phyloP scores from a whole-genome alignment of 2,888 invertebrate species.

The Oeneis ivallda region DNA sequence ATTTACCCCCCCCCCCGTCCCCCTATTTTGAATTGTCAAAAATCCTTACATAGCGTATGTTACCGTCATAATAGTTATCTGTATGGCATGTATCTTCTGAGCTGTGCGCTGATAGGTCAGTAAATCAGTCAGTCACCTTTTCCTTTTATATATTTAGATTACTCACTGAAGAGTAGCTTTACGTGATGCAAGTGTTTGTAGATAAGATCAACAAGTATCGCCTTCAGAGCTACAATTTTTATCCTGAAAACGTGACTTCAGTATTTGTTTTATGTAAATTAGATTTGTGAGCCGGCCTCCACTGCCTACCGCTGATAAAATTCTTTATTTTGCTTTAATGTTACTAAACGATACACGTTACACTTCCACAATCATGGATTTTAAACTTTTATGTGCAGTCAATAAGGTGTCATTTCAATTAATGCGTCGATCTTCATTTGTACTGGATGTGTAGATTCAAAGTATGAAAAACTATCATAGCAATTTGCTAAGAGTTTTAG shows the following conservation, averaged over 20 bases:
- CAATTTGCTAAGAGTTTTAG: too few species aligned
- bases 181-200: slow-evolving; percentile 22
- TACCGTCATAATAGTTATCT: too few species aligned
- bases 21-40: too few species aligned
- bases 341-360: slow-evolving; percentile 28
- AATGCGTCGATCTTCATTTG: neutral
- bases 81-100: too few species aligned
- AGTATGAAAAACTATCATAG: neutral
- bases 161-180: slow-evolving; percentile 6
- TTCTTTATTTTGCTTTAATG: slow-evolving; percentile 50
- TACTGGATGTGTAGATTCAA: neutral
- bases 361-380: neutral
- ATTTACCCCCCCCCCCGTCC: too few species aligned
- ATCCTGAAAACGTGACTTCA: slow-evolving; percentile 77
- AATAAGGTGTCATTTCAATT: slow-evolving; percentile 38
- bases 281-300: slow-evolving; percentile 69
- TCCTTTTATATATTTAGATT: too few species aligned
- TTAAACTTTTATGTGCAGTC: slow-evolving; percentile 10
- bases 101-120: too few species aligned
- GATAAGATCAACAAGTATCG: slow-evolving; percentile 40
- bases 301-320: slow-evolving; percentile 56
- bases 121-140: too few species aligned
- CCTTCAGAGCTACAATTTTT: slow-evolving; percentile 69
- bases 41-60: too few species aligned
- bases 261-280: slow-evolving; percentile 82